Base-by-base conservation (phyloP, 2,113 vertebrate genomes). In the Saccopteryx leptura region DNA sequence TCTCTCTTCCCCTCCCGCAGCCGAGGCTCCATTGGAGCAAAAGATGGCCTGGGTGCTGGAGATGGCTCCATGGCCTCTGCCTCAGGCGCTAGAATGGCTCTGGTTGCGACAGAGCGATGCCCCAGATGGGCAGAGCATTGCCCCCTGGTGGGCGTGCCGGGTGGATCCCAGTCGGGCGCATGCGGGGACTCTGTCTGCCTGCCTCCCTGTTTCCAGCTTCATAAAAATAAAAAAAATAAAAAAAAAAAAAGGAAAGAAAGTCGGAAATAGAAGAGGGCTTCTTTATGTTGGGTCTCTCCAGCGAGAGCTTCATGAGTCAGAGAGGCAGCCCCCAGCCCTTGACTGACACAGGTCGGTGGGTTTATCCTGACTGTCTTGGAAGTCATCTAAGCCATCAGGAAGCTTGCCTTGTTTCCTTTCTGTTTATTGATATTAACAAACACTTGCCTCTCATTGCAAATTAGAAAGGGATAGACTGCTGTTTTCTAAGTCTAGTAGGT, bases 401-500 rank as follows among this genome's bases (percentile, higher is more conserved):
- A 88, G 72, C 60, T 72, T 84, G 21, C 19, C 13, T 75, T 86
- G 15, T 33, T 93, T 85, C 63, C 61, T 83, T 74, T 87, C 56
- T 79, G 2, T n/a, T 91, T 15, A 9, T 48, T 48, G 24, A 28
- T 31, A 4, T 33, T 60, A 78, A 91, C 46, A 66, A 58, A 71
- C 46, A 81, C n/a, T 65, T 74, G 66, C 21, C 31, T 19, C 86
- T 72, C 85, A 68, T 14, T 84, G 60, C 88, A 84, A 61, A n/a
- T 96, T 33, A 56, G 3, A 17, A 89, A 48, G 68, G 61, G 48
- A 39, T 95, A 9, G 71, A 31, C 50, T 31, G 1, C 58, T 95
- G 71, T 3, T 2, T 88, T 60, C 60, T 69, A 96, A 79, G 81
- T 91, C 24, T 87, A 69, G 84, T 72, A 63, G 28, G 31, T 85